Percentiles rank a stretch among this genome's conserved stretches.
Evolutionary conservation across 1,140 invertebrate genomes (phyloP).

Genomic region (Phymorhynchus buccinoides): DNA sequence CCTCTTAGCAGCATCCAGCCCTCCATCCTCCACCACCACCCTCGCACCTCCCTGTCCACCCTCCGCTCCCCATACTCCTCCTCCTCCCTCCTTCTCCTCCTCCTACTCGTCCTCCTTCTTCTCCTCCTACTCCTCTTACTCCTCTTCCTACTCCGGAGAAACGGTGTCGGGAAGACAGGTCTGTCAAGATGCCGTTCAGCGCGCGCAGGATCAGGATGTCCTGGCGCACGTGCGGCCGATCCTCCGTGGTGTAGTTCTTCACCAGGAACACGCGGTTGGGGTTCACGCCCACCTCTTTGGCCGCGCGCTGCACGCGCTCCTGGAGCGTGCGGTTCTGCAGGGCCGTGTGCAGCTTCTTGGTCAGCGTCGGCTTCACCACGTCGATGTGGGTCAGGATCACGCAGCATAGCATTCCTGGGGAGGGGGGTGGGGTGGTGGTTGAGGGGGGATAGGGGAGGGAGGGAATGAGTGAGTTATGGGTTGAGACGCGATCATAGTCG

Average conservation of each 20-base stretch:
- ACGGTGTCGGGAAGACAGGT: not conserved
- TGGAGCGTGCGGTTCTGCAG: not conserved
- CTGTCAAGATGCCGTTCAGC: not conserved
- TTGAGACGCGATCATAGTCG: not conserved
- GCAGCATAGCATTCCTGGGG: not conserved
- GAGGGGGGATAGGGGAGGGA: not conserved
- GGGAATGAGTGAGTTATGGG: not conserved
- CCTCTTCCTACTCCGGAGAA: too few species aligned
- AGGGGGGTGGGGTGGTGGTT: not conserved
- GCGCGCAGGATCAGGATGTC: slow-evolving; percentile 28
- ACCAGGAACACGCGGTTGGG: slow-evolving; percentile 25
- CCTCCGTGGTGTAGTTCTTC: slow-evolving; percentile 19
- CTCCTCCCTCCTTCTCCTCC: too few species aligned
- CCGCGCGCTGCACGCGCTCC: not conserved
- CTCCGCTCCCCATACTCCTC: too few species aligned
- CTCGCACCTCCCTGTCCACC: too few species aligned
- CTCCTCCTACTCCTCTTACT: too few species aligned
- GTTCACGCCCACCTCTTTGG: not conserved
- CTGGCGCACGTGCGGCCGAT: not conserved
- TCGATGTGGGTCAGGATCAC: slow-evolving; percentile 28
- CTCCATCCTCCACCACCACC: too few species aligned
- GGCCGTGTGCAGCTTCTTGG: not conserved
- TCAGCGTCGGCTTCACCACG: not conserved
- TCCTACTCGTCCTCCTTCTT: too few species aligned
- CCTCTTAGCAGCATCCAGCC: too few species aligned